phyloP scores from a whole-genome alignment of 2,113 vertebrate species.

The Myotis davidii region DNA sequence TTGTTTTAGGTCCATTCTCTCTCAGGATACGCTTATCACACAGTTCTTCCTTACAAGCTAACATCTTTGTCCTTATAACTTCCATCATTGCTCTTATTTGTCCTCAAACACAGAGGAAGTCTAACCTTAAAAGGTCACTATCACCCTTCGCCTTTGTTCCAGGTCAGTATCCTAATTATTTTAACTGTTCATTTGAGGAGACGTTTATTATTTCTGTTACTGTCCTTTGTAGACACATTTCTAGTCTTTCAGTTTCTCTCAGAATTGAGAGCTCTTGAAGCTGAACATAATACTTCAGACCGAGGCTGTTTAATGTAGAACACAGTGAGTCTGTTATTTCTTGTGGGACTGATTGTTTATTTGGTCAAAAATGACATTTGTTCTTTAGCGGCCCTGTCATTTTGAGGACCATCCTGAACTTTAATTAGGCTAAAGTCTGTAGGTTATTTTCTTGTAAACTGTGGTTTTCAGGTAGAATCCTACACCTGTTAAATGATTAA shows the following conservation, averaged over 20 bases:
- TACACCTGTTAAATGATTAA: neutral
- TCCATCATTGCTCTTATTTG: neutral
- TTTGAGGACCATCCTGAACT: constrained; percentile 19
- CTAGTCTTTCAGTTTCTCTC: neutral
- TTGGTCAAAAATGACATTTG: neutral
- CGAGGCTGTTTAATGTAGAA: neutral
- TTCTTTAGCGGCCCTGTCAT: neutral
- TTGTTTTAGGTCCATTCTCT: neutral
- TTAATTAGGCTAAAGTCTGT: neutral
- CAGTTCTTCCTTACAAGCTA: neutral
- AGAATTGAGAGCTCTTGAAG: constrained; percentile 7
- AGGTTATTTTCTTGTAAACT: constrained; percentile 9
- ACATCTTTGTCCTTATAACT: neutral
- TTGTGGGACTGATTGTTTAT: neutral
- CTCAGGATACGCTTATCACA: neutral
- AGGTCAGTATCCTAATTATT: neutral
- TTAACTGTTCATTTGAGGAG: neutral
- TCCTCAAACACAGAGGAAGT: neutral
- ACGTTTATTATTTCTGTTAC: constrained; percentile 15
- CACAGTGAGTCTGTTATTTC: neutral
- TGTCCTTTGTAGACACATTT: neutral
- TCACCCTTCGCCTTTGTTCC: neutral
- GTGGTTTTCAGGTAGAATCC: constrained; percentile 30
- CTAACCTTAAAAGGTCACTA: neutral
- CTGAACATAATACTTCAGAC: neutral